Evolutionary conservation across 2,888 invertebrate genomes (phyloP).

Genomic region (Druceiella hillmani): DNA sequence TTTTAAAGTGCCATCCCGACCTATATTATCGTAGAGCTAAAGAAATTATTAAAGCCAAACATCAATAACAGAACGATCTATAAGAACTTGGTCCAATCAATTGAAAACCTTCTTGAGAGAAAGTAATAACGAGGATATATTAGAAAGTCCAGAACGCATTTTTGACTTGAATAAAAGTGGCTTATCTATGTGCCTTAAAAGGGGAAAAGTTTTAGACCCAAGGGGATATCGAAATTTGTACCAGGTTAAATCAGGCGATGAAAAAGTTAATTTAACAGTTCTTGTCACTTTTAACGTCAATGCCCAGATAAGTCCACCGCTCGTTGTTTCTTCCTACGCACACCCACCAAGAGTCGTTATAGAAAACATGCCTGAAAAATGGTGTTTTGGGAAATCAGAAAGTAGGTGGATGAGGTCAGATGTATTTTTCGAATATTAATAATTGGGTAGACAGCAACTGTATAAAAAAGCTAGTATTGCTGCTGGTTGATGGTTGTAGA

Average conservation of each 20-base stretch:
- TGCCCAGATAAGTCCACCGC: conserved; percentile 25
- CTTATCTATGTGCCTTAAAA: conserved; percentile 24
- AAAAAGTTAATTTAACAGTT: conserved; percentile 28
- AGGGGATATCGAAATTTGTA: conserved; percentile 25
- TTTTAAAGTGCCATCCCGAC: too few relatives aligned
- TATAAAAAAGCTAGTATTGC: too few relatives aligned
- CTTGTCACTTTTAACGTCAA: conserved; percentile 24
- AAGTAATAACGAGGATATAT: too few relatives aligned
- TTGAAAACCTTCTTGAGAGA: too few relatives aligned
- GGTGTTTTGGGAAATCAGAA: conserved; percentile 19
- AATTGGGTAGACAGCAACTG: too few relatives aligned
- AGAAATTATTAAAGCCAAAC: too few relatives aligned
- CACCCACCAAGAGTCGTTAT: conserved; percentile 21
- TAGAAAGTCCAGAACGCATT: too few relatives aligned
- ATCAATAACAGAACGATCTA: too few relatives aligned
- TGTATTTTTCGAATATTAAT: too few relatives aligned
- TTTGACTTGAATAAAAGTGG: conserved; percentile 26
- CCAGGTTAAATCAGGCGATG: conserved; percentile 22
- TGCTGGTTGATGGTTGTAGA: too few relatives aligned
- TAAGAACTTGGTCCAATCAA: too few relatives aligned
- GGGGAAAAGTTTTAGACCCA: conserved; percentile 25
- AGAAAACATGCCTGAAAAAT: conserved; percentile 22
- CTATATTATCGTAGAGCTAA: too few relatives aligned
- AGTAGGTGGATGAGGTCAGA: conserved; percentile 19
- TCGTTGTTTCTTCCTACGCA: conserved; percentile 26